Conservation (phyloP, 2,113 vertebrate genomes). For the Siphamia tubifer region DNA sequence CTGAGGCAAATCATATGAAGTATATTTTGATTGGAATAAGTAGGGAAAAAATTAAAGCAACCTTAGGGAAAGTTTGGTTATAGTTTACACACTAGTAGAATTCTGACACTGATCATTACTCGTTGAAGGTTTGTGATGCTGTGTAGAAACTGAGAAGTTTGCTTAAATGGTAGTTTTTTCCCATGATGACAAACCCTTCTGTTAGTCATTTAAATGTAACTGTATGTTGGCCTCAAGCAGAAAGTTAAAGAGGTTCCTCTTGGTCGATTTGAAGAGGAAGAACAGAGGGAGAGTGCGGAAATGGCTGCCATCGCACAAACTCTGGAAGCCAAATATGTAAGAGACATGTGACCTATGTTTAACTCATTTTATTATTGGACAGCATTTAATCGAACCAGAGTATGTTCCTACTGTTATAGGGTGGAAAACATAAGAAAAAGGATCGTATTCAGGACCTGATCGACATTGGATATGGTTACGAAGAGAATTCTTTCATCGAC, state of each 20-base stretch:
- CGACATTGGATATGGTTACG: slow-evolving; percentile 95
- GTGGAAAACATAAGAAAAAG: slow-evolving; percentile 80
- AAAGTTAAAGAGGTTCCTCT: slow-evolving; percentile 20
- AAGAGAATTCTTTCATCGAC: slow-evolving; percentile 96
- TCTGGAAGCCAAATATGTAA: slow-evolving; percentile 92
- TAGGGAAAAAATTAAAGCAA: no score
- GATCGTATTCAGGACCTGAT: slow-evolving; percentile 93
- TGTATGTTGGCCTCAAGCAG: slow-evolving; percentile 11
- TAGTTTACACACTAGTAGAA: no score
- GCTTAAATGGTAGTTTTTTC: no score
- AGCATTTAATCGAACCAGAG: background rate
- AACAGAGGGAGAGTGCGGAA: slow-evolving; percentile 81
- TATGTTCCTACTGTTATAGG: slow-evolving; percentile 70
- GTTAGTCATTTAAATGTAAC: no score
- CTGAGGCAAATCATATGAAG: no score
- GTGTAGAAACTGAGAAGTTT: no score
- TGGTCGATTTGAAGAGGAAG: slow-evolving; percentile 72
- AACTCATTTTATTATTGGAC: background rate
- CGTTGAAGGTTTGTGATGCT: no score
- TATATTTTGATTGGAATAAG: no score
- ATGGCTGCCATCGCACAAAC: slow-evolving; percentile 82
- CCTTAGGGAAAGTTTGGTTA: no score
- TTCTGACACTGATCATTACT: no score
- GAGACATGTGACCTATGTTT: no score
- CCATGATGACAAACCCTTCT: background rate